phyloP scores from a whole-genome alignment of 2,888 invertebrate genomes.

The Oxyteleia sp. region DNA sequence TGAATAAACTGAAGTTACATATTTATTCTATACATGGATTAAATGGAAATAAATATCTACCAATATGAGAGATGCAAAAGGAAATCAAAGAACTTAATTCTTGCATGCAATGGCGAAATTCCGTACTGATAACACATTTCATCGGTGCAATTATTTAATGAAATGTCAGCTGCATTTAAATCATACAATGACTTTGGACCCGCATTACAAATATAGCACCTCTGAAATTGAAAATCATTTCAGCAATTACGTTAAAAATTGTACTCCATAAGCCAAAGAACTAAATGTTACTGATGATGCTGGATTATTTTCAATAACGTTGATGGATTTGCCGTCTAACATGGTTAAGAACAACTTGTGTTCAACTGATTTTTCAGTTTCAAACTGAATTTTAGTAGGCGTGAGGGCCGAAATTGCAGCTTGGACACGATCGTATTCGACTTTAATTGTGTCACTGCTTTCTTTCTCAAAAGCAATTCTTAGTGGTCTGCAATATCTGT shows the following conservation, averaged over 20 bases:
- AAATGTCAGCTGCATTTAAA: slow-evolving; percentile 6
- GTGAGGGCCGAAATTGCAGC: slow-evolving; percentile 4
- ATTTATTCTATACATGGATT: slow-evolving; percentile 8
- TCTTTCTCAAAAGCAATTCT: slow-evolving; percentile 24
- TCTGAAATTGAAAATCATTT: neutral
- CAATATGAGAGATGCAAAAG: slow-evolving; percentile 10
- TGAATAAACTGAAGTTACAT: neutral
- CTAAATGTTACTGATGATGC: slow-evolving; percentile 22
- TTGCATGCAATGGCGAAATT: slow-evolving; percentile 8
- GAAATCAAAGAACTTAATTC: slow-evolving; percentile 12
- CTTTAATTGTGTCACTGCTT: slow-evolving; percentile 7
- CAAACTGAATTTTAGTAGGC: slow-evolving; percentile 14
- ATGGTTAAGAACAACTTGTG: slow-evolving; percentile 31
- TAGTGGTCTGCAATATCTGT: slow-evolving; percentile 22
- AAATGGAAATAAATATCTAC: slow-evolving; percentile 2
- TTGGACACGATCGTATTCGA: slow-evolving; percentile 15
- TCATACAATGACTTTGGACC: slow-evolving; percentile 1
- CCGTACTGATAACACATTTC: slow-evolving; percentile 2
- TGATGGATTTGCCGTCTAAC: slow-evolving; percentile 21
- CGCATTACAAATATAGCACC: slow-evolving; percentile 13
- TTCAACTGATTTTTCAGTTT: slow-evolving; percentile 11
- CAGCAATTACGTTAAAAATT: slow-evolving; percentile 10
- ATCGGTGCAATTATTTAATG: neutral
- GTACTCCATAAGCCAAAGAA: neutral
- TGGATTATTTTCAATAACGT: slow-evolving; percentile 17